Percentiles rank a stretch among this genome's conserved stretches.
Evolutionary conservation across 2,113 vertebrate genomes (phyloP).

Genomic region (Potamarius usumacintae): DNA sequence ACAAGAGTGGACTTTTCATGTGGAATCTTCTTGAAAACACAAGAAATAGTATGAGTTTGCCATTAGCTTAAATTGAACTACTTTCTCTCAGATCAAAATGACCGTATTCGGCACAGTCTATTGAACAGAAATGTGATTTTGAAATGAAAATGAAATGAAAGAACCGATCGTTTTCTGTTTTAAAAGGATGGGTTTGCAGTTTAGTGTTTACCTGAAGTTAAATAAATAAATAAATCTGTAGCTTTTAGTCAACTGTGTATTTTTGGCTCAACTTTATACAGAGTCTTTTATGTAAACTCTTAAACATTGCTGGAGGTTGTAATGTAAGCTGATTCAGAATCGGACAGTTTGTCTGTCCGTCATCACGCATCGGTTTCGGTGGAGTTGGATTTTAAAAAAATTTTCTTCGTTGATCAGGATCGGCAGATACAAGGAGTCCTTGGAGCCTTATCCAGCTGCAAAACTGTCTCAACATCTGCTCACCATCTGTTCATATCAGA

Average conservation of each 20-base stretch:
- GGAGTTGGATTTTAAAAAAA: neutral
- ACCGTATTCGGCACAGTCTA: neutral
- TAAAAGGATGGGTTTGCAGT: neutral
- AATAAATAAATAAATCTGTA: no score
- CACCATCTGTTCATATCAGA: neutral
- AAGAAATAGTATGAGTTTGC: neutral
- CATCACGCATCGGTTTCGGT: neutral
- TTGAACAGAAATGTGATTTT: neutral
- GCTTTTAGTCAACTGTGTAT: neutral
- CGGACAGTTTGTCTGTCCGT: neutral
- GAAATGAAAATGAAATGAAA: neutral
- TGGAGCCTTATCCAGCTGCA: neutral
- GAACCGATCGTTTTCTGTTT: neutral
- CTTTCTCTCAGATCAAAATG: neutral
- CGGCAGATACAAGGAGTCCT: neutral
- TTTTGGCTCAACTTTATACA: neutral
- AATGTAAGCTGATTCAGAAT: neutral
- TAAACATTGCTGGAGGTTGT: neutral
- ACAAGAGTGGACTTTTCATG: conserved; percentile 2
- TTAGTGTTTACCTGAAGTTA: neutral
- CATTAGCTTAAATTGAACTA: neutral
- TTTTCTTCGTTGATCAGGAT: neutral
- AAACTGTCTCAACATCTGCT: neutral
- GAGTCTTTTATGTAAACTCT: neutral
- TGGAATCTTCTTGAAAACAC: neutral